Base-by-base conservation (phyloP, 2,888 invertebrate species). In the Tenthredo amoena region DNA sequence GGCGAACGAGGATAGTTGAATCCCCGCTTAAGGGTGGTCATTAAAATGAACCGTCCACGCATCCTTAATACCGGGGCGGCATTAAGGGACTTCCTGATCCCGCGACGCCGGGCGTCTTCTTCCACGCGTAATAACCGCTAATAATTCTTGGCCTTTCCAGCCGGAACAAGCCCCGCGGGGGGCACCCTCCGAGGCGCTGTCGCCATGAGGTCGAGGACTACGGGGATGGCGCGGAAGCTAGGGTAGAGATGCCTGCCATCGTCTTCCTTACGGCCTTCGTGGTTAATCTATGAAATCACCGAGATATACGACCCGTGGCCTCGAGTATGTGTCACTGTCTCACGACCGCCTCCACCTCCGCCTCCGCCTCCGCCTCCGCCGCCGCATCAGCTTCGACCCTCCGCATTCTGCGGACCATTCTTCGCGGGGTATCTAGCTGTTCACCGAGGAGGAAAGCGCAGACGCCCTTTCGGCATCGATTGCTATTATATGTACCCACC, bases 91-190 rank as follows among this genome's bases (percentile, higher is more conserved):
- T 87, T 86, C 85, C 87, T 76, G 85, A 83, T 85, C 87, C 85
- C 86, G 84, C 81, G 76, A 72, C n/a, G 71, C 72, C 43, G 55
- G 58, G 43, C 79, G 85, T 47, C 47, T 47, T 86, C 87, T 87
- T 87, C 87, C 89, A 86, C 87, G 88, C 87, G 88, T 89, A 90
- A 90, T 90, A 90, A 90, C 88, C 87, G 89, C 89, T 90, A 90
- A 91, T 90, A 89, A 90, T 90, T 91, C 88, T 88, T 86, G 12
- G 86, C 87, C 86, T 86, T 86, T 71, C 68, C 31, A 68, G 74
- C 72, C 85, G 84, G 86, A 81, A 84, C 74, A 85, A 85, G 74
- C 87, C 47, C 47, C 68, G 83, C 83, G 83, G 83, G 83, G 83
- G 71, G 83, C 81, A 34, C 58, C 62, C 62, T 62, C 62, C 15